phyloP scores from a whole-genome alignment of 2,113 vertebrate species.

The Cyprinodon brontotheroides region DNA sequence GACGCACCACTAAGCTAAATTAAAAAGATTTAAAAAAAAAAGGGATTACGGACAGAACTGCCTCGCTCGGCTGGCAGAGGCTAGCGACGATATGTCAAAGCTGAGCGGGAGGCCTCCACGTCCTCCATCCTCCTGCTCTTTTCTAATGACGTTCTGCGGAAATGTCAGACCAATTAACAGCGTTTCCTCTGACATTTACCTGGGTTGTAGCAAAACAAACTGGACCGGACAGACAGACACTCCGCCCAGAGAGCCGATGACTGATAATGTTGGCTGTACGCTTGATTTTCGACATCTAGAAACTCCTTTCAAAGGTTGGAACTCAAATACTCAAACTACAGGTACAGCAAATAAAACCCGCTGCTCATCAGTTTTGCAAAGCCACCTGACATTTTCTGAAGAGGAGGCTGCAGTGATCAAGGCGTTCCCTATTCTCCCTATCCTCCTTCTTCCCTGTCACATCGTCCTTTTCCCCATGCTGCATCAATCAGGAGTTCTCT shows the following conservation, averaged over 20 bases:
- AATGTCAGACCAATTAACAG: conserved; percentile 82
- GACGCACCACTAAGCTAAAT: not conserved
- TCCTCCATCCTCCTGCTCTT: conserved; percentile 54
- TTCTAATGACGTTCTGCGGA: conserved; percentile 62
- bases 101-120: conserved; percentile 49
- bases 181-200: conserved; percentile 76
- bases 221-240: conserved; percentile 26
- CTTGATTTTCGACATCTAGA: conserved; percentile 43
- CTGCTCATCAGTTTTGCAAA: conserved; percentile 51
- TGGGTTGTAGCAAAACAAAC: conserved; percentile 57
- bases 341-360: conserved; percentile 20
- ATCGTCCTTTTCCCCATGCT: conserved; percentile 14
- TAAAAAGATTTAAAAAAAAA: not conserved
- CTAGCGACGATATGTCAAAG: conserved; percentile 56
- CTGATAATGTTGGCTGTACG: conserved; percentile 21
- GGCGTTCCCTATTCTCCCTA: conserved; percentile 23
- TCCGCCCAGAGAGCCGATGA: conserved; percentile 18
- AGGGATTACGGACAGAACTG: not conserved
- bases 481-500: conserved; percentile 48
- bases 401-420: conserved; percentile 61
- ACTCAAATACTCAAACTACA: conserved; percentile 16
- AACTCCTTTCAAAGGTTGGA: conserved; percentile 34
- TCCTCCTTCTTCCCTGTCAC: conserved; percentile 1
- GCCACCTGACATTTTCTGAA: conserved; percentile 72
- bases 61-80: conserved; percentile 1